Evolutionary conservation across 2,797 vertebrate species (phyloP).

Genomic region (Rhabdophis nuchalis): DNA sequence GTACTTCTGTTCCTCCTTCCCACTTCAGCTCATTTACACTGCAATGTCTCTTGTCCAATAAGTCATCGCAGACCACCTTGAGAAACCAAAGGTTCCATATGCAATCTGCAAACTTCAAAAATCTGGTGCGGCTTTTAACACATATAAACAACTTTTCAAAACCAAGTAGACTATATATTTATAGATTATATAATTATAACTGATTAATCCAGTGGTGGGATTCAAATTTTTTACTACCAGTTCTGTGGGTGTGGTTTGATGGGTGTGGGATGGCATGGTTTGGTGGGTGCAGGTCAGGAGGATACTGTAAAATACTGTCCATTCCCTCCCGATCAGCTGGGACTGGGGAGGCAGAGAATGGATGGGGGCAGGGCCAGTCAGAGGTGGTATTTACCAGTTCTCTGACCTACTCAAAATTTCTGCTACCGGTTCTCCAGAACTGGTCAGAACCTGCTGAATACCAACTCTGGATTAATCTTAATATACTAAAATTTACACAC

Average conservation of each 20-base stretch:
- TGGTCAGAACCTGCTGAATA: too few relatives aligned
- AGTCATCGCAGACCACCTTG: neutral
- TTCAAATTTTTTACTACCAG: too few relatives aligned
- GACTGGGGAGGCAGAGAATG: too few relatives aligned
- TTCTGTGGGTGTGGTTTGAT: too few relatives aligned
- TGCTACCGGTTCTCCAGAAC: too few relatives aligned
- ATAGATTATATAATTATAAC: neutral
- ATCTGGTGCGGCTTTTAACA: neutral
- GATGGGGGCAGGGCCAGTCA: too few relatives aligned
- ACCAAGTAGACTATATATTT: neutral
- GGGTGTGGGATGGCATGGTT: too few relatives aligned
- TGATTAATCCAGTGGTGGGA: neutral
- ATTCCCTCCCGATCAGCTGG: too few relatives aligned
- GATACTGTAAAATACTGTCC: too few relatives aligned
- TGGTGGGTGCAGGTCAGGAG: too few relatives aligned
- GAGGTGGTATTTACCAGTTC: too few relatives aligned
- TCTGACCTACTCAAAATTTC: too few relatives aligned
- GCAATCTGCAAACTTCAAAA: neutral
- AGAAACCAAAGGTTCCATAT: neutral
- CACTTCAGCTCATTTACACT: neutral
- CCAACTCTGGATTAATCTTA: neutral
- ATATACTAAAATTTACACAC: neutral
- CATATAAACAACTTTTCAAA: neutral
- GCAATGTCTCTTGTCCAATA: neutral
- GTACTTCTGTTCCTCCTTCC: neutral